Base-by-base conservation (phyloP, 2,888 invertebrate species). In the Homarus gammarus region DNA sequence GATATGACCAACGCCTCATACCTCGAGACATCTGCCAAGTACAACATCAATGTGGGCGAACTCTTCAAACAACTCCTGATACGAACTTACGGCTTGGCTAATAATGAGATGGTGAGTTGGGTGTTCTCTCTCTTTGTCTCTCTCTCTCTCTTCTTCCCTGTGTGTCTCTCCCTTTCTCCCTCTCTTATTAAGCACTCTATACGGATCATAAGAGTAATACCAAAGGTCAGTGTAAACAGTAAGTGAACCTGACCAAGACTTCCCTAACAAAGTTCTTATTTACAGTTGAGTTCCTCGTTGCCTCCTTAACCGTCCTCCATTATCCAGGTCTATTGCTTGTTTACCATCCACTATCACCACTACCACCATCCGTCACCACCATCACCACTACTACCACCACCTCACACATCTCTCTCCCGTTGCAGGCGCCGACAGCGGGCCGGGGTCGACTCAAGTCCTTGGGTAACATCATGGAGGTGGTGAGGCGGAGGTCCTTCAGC, bases 1-100 rank as follows among this genome's bases (percentile, higher is more conserved):
- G 84, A 56, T 22, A 91, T 91, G 91, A 68, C 72, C 75, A 91
- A 91, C 64, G 91, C 91, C 64, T 90, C 91, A 1, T 91, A 91
- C 86, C 79, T 91, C 1, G 91, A 91, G 51, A 90, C 91, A 0
- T 91, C 91, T 2, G 91, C 91, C 22, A 91, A 91, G 73, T 91
- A 91, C 75, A 91, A 91, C 83, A 90, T 91, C 78, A 91, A 91
- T 83, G 91, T 91, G 22, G 87, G 84, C 8, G 91, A 91, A 61
- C 83, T 91, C 0, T 91, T 91, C 79, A 91, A 91, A 56, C 91
- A 91, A 68, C 83, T 91, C 3, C 90, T 91, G n/a, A 90, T 91
- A 2, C 73, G 91, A 22, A 91, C 91, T 3, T 91, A 91, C 44
- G 90, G 91, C 38, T 77, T 90, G 3, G 81, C 91, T 0, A 90